Conservation (phyloP, 64 coral and sea anemone species). For the Orbicella faveolata region DNA sequence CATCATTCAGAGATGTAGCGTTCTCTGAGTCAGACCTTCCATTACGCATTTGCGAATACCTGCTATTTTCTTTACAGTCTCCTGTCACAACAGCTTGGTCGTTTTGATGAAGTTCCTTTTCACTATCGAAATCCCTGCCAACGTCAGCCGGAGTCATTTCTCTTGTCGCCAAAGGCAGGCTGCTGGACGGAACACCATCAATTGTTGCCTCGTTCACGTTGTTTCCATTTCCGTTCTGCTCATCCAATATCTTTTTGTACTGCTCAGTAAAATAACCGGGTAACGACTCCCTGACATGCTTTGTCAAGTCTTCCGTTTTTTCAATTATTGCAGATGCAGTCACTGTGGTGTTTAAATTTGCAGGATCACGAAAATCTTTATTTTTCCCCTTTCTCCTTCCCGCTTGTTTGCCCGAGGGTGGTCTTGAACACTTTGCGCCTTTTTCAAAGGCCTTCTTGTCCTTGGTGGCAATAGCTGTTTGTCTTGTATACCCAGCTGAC, state of each 20-base stretch:
- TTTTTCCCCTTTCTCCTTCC: not conserved
- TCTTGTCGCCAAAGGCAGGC: not conserved
- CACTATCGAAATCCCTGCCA: too few species aligned
- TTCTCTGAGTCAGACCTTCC: not conserved
- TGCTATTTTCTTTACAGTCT: not conserved
- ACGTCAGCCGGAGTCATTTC: not conserved
- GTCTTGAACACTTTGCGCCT: not conserved
- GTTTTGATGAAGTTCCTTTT: not conserved
- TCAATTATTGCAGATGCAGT: not conserved
- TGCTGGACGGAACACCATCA: not conserved
- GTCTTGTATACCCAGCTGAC: slow-evolving; percentile 48
- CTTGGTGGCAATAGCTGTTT: not conserved
- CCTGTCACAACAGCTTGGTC: not conserved
- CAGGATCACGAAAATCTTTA: not conserved
- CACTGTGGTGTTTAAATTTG: not conserved
- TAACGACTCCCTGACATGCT: slow-evolving; percentile 14
- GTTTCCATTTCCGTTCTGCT: not conserved
- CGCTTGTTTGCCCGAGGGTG: not conserved
- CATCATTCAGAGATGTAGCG: not conserved
- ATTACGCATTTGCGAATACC: not conserved
- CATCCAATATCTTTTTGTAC: slow-evolving; percentile 49
- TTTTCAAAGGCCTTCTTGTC: not conserved
- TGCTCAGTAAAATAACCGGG: slow-evolving; percentile 78
- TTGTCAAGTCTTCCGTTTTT: not conserved
- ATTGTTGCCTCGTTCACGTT: not conserved